Base-by-base conservation (phyloP, 2,888 invertebrate species). In the Drosophila pseudotakahashii region DNA sequence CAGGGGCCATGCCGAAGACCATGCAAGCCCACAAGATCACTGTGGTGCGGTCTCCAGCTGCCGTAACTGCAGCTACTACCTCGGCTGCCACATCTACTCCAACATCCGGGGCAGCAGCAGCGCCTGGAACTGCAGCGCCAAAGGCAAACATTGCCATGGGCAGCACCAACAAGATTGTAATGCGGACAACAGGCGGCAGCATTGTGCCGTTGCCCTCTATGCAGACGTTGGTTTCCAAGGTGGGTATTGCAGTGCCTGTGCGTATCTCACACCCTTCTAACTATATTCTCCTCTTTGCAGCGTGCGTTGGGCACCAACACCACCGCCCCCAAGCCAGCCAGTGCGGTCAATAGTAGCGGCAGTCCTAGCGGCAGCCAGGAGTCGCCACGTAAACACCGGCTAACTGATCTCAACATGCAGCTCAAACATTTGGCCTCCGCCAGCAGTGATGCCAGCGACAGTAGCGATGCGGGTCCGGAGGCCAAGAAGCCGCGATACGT, bases 401-500 rank as follows among this genome's bases (percentile, higher is more conserved):
- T 90, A 3, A 83, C 88, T 2, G 89, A 91, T 79, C 87, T 89
- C 42, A 91, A 91, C 59, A 69, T 86, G 3, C 83, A 91, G 74
- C 78, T 91, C 13, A 85, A 86, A 51, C 75, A 82, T n/a, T 60
- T 89, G 44, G 63, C 79, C 1, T 66, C 68, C 7, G 19, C 16
- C 26, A 59, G 62, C 30, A 64, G 52, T 10, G 68, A 70, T 7
- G 74, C 60, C 14, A 67, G 64, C 54, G 58, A 59, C 6, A 61
- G 14, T 34, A 75, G 66, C 50, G 83, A 85, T 7, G n/a, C 48
- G 2, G 69, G 32, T 6, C 78, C 88, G 0, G 90, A 90, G 13
- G 69, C 75, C 0, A 90, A 90, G 48, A 81, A 76, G 47, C 61
- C 82, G 14, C 90, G 81, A 14, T 86, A 87, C 53, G 78, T 89